Evolutionary conservation across 2,797 vertebrate species (phyloP), one percentile per base, ranked within the genome.

Genomic region (Molothrus ater): DNA sequence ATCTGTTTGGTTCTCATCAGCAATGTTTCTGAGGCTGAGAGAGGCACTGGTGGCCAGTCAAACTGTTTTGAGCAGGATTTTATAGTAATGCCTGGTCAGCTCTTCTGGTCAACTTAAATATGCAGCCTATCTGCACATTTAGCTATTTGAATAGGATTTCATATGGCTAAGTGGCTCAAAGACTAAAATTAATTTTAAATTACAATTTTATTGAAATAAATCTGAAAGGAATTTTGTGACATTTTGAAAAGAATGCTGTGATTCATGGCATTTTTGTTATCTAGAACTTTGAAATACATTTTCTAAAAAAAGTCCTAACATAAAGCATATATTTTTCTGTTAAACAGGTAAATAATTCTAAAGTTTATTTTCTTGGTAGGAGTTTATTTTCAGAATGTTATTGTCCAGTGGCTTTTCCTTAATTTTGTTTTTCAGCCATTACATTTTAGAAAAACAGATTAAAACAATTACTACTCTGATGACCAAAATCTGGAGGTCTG

Each of bases 1-100:
- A 94, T 90, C 88, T 78, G 92, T 97, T 97, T 85, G 48, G 11
- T 97, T 97, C 92, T 95, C 88, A 80, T 61, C 51, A 59, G 29
- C 3, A 3, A 2, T 81, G 68, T 95, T 96, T 87, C 70, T 70
- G 60, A 95, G 95, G 86, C 95, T 95, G 95, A 76, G 90, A 80
- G 88, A 88, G 88, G 91, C 63, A 50, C 31, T 95, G 68, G 90
- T 97, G 94, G 83, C 69, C 50, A 83, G 79, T 91, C 87, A 72
- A 20, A 93, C 71, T 88, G 24, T 88, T 90, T 91, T 85, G 90
- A 75, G 53, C 53, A 80, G 87, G 70, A 71, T 92, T 96, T 96
- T 74, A 76, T 71, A 94, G 50, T 64, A 90, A 88, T 63, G 69
- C 28, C 63, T 53, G 92, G 20, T 88, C 88, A 92, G 79, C 82